A percentile compares a stretch with the other conserved stretches of the same genome.
These are phyloP conservation scores for Amphiduros pacificus DNA, from an alignment of 2,888 invertebrate species.

Conservation along the genomic window DNA sequence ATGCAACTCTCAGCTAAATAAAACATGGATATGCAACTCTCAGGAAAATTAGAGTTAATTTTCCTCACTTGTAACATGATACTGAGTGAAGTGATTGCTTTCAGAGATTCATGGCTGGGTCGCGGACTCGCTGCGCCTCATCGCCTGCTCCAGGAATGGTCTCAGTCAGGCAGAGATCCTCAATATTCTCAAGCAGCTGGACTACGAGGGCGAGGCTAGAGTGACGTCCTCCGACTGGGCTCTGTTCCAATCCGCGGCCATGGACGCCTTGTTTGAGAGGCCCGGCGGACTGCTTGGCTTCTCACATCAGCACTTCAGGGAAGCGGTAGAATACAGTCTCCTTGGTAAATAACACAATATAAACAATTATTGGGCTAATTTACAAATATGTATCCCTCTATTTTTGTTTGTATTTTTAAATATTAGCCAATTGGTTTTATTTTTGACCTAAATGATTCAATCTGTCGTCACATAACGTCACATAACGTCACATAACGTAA, in stretches of 20 bases:
- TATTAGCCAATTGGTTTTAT: no score
- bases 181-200: slow-evolving; percentile 40
- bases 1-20: no score
- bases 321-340: slow-evolving; percentile 41
- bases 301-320: slow-evolving; percentile 42
- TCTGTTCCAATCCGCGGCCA: slow-evolving; percentile 42
- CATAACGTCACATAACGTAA: no score
- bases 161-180: slow-evolving; percentile 47
- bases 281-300: slow-evolving; percentile 48
- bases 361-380: no score
- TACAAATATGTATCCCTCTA: no score
- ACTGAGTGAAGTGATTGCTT: no score
- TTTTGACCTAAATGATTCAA: no score
- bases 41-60: no score
- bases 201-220: slow-evolving; percentile 43
- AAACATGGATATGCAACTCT: no score
- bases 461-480: no score
- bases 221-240: slow-evolving; percentile 51
- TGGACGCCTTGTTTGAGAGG: slow-evolving; percentile 39
- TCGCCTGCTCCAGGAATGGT: slow-evolving; percentile 51
- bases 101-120: slow-evolving; percentile 54
- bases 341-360: slow-evolving; percentile 53
- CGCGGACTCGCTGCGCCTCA: slow-evolving; percentile 49
- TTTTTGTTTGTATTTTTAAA: no score
- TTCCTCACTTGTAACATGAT: no score